Percentiles rank a stretch among this genome's conserved stretches.
phyloP scores from a whole-genome alignment of 2,113 vertebrate species.

The Syngnathus typhle region DNA sequence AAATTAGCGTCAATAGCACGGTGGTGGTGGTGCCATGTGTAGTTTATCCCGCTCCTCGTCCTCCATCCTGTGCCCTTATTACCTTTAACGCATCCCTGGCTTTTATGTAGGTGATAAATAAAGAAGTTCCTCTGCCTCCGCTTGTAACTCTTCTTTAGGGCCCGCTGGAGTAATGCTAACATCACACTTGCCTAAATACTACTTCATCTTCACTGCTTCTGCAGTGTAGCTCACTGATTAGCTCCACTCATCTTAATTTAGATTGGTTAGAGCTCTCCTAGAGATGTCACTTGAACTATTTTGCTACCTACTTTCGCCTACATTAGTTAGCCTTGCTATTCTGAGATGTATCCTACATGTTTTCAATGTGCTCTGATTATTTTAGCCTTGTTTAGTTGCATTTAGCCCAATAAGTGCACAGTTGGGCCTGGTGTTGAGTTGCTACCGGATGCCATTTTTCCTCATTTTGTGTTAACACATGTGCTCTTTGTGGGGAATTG shows the following conservation, averaged over 20 bases:
- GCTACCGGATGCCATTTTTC: neutral
- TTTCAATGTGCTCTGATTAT: neutral
- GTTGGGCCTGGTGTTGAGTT: neutral
- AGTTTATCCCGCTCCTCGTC: constrained; percentile 26
- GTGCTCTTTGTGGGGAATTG: neutral
- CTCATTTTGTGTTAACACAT: neutral
- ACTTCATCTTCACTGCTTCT: neutral
- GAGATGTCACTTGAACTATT: neutral
- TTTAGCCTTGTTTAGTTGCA: too few species aligned
- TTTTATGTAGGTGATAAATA: constrained; percentile 64
- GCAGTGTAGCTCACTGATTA: neutral
- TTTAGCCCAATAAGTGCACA: neutral
- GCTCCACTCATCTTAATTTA: neutral
- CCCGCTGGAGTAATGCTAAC: constrained; percentile 28
- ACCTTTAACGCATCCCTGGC: constrained; percentile 35
- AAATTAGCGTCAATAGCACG: constrained; percentile 11
- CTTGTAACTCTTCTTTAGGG: constrained; percentile 61
- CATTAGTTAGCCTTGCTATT: neutral
- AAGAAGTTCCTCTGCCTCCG: constrained; percentile 35
- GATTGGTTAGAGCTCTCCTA: neutral
- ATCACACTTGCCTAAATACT: constrained; percentile 17
- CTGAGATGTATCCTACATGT: neutral
- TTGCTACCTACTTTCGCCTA: too few species aligned
- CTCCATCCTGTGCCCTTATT: constrained; percentile 41
- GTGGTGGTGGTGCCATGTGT: constrained; percentile 8